Evolutionary conservation across 2,888 invertebrate species (phyloP).

Genomic region (Malacosoma neustria): DNA sequence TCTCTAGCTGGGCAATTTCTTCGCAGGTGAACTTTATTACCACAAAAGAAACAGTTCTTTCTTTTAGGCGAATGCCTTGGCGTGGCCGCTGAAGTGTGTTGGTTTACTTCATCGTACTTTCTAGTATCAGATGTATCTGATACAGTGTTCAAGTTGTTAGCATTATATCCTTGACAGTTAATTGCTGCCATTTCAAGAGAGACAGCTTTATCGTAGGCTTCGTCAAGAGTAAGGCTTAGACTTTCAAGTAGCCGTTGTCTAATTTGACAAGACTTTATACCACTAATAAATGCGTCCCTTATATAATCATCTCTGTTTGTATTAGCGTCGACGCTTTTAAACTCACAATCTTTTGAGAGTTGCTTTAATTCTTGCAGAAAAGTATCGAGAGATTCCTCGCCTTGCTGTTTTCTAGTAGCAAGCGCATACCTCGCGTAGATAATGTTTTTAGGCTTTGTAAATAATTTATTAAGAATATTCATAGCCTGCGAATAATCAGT

Average conservation of each 20-base stretch:
- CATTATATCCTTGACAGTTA: background rate
- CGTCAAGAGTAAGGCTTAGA: background rate
- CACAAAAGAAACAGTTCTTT: background rate
- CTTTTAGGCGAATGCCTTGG: background rate
- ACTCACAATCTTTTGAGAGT: constrained; percentile 8
- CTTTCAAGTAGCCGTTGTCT: background rate
- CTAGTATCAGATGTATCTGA: background rate
- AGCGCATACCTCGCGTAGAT: background rate
- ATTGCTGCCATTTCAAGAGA: background rate
- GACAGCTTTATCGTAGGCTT: background rate
- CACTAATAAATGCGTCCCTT: background rate
- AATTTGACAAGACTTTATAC: background rate
- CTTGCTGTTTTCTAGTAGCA: constrained; percentile 1
- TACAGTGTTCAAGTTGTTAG: background rate
- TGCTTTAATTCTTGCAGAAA: constrained; percentile 15
- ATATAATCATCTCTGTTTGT: background rate
- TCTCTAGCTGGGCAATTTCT: background rate
- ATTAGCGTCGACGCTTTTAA: constrained; percentile 1
- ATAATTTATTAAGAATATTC: background rate
- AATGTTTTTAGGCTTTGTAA: background rate
- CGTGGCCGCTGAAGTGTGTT: background rate
- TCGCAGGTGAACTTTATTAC: background rate
- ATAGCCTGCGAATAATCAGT: background rate
- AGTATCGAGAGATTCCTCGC: background rate
- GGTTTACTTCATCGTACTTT: background rate